phyloP scores from a whole-genome alignment of 2,888 invertebrate species.

The Philereme transversata region DNA sequence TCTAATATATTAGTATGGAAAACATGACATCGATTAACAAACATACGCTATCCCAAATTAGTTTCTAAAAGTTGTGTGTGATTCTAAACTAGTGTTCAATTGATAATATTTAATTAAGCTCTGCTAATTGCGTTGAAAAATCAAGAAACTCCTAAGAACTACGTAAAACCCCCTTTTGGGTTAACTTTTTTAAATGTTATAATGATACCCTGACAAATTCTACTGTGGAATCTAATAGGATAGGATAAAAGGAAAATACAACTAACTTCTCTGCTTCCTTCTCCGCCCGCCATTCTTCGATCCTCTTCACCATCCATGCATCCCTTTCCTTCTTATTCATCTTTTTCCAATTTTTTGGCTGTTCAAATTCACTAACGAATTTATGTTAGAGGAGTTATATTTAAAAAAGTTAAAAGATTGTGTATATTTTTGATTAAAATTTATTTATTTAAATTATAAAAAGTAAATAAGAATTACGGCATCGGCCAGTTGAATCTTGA shows the following conservation, averaged over 20 bases:
- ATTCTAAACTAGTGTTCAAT: too few species aligned
- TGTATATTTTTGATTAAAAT: slow-evolving; percentile 1
- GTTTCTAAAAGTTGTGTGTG: too few species aligned
- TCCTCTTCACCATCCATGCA: slow-evolving; percentile 60
- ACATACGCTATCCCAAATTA: too few species aligned
- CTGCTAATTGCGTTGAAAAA: too few species aligned
- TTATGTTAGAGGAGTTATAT: slow-evolving; percentile 20
- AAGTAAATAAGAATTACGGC: slow-evolving; percentile 20
- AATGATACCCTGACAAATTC: too few species aligned
- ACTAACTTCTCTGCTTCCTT: slow-evolving; percentile 76
- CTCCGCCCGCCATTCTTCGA: slow-evolving; percentile 67
- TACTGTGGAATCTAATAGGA: background rate
- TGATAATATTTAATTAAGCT: too few species aligned
- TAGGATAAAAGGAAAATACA: slow-evolving; percentile 10
- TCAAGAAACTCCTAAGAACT: too few species aligned
- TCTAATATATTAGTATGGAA: too few species aligned
- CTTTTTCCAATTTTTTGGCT: slow-evolving; percentile 75
- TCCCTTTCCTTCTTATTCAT: slow-evolving; percentile 70
- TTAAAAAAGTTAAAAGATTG: slow-evolving; percentile 12
- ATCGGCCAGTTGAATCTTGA: slow-evolving; percentile 15
- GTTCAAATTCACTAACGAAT: slow-evolving; percentile 40
- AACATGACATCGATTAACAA: too few species aligned
- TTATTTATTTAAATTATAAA: background rate
- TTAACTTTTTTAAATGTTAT: too few species aligned
- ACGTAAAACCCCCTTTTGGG: too few species aligned